These are phyloP conservation scores for Noctua fimbriata DNA, from an alignment of 2,888 invertebrate genomes.

Conservation along the genomic window DNA sequence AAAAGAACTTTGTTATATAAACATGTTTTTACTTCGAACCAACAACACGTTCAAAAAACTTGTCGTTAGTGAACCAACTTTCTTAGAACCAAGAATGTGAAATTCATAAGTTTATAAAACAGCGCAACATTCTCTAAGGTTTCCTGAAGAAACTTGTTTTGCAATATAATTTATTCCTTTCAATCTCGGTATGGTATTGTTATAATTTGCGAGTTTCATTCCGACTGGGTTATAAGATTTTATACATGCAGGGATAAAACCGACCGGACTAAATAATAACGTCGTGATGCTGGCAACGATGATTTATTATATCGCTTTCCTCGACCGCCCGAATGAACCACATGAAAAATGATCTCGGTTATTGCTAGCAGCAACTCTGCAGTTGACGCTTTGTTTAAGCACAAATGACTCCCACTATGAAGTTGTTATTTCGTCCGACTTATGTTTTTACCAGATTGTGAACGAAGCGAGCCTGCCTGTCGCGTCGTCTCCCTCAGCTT, in stretches of 20 bases:
- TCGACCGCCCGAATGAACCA: constrained; percentile 89
- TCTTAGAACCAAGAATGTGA: constrained; percentile 23
- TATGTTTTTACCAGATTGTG: constrained; percentile 82
- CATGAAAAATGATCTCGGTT: constrained; percentile 90
- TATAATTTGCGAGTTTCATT: constrained; percentile 52
- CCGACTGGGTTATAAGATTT: constrained; percentile 73
- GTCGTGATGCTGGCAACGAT: constrained; percentile 88
- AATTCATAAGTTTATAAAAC: constrained; percentile 40
- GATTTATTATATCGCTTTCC: constrained; percentile 90
- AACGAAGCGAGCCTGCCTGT: constrained; percentile 64
- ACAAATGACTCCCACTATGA: constrained; percentile 89
- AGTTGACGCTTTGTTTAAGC: constrained; percentile 90
- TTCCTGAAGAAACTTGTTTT: constrained; percentile 49
- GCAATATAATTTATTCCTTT: constrained; percentile 54
- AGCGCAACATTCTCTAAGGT: constrained; percentile 43
- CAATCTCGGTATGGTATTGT: constrained; percentile 50
- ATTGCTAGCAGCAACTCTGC: constrained; percentile 89
- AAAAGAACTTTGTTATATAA: constrained; percentile 8
- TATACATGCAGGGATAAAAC: constrained; percentile 85
- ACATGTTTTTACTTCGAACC: constrained; percentile 7
- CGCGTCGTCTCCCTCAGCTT: constrained; percentile 62
- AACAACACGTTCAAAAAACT: constrained; percentile 14
- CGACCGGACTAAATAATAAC: constrained; percentile 88
- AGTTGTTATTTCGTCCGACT: constrained; percentile 83
- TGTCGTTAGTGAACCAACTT: constrained; percentile 12